These are phyloP conservation scores for Ceratina calcarata DNA, from an alignment of 1,140 invertebrate genomes.

Conservation along the genomic window DNA sequence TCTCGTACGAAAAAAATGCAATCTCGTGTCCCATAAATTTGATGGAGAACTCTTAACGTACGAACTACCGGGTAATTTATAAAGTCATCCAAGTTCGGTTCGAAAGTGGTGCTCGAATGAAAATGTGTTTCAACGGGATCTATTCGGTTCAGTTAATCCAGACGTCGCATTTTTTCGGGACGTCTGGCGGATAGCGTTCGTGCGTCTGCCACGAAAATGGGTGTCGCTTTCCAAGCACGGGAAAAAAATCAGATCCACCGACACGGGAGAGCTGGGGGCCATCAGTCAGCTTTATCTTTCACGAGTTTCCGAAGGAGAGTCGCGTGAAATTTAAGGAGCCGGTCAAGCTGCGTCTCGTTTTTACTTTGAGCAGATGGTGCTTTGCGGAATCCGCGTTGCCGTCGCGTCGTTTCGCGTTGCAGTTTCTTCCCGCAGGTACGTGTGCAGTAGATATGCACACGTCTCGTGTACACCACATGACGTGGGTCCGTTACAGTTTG, in stretches of 20 bases:
- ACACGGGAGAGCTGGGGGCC: not conserved
- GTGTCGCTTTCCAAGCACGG: slow-evolving; percentile 26
- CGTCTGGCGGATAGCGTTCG: not conserved
- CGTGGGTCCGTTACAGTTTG: slow-evolving; percentile 14
- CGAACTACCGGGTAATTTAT: not conserved
- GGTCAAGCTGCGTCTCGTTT: slow-evolving; percentile 39
- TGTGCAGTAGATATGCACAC: not conserved
- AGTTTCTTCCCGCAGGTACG: not conserved
- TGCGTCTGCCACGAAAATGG: not conserved
- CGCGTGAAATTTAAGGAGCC: slow-evolving; percentile 55
- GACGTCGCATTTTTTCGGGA: not conserved
- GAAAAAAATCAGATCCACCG: slow-evolving; percentile 11
- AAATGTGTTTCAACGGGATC: not conserved
- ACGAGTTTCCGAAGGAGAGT: slow-evolving; percentile 19
- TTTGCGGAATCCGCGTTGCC: slow-evolving; percentile 33
- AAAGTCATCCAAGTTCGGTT: slow-evolving; percentile 1
- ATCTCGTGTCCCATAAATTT: slow-evolving; percentile 6
- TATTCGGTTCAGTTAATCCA: not conserved
- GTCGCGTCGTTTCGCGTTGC: not conserved
- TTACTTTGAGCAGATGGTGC: slow-evolving; percentile 45
- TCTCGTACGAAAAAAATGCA: slow-evolving; percentile 5
- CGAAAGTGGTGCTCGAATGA: not conserved
- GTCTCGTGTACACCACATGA: slow-evolving; percentile 49
- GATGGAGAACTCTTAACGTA: not conserved
- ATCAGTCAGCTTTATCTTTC: slow-evolving; percentile 49